These are phyloP conservation scores for Pterocles burchelli DNA, from an alignment of 2,113 vertebrate genomes.

Conservation along the genomic window DNA sequence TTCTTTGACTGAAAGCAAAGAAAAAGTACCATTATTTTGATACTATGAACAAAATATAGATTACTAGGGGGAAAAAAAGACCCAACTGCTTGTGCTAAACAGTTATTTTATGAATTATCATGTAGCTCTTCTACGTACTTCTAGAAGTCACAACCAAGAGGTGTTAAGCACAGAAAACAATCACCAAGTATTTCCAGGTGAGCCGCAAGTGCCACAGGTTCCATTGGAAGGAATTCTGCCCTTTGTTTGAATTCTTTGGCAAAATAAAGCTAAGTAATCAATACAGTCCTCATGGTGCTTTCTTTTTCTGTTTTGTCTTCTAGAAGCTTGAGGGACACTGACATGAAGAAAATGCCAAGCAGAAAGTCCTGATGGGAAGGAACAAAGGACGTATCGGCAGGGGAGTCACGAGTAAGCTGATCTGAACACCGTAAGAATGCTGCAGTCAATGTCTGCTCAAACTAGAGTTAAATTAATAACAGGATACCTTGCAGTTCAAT, in stretches of 20 bases:
- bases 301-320: background rate
- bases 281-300: background rate
- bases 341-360: slow-evolving; percentile 34
- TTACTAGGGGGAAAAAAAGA: background rate
- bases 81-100: background rate
- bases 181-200: background rate
- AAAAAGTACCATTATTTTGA: slow-evolving; percentile 13
- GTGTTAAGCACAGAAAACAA: background rate
- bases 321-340: slow-evolving; percentile 23
- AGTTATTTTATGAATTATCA: background rate
- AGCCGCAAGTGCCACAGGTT: background rate
- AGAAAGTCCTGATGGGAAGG: background rate
- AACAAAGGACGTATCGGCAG: slow-evolving; percentile 21
- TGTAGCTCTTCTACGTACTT: background rate
- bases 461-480: slow-evolving; percentile 18
- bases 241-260: background rate
- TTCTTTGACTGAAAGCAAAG: slow-evolving; percentile 87
- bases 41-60: background rate
- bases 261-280: slow-evolving; percentile 4
- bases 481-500: slow-evolving; percentile 19
- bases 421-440: background rate
- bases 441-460: background rate
- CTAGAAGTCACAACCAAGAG: background rate
- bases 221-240: background rate
- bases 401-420: background rate